These are phyloP conservation scores for Actenoides hombroni DNA, from an alignment of 2,113 vertebrate genomes.

Conservation along the genomic window DNA sequence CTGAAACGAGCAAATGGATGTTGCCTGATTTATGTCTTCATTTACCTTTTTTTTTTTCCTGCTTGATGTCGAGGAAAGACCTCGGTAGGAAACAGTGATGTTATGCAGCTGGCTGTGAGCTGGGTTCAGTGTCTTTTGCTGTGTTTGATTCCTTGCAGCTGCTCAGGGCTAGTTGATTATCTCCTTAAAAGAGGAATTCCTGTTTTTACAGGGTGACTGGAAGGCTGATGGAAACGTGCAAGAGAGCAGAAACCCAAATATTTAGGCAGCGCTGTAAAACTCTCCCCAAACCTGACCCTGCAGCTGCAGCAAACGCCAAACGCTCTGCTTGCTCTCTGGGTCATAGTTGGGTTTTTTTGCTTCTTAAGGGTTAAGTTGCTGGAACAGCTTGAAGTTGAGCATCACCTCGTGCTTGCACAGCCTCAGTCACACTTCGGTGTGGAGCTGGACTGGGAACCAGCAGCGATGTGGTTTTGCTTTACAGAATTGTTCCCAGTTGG, in stretches of 20 bases:
- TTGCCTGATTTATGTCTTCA: not conserved
- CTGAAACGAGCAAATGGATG: not conserved
- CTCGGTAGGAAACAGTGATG: not conserved
- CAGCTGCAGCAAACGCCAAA: not conserved
- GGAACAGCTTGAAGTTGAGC: not conserved
- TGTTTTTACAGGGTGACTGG: not conserved
- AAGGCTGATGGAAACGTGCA: not conserved
- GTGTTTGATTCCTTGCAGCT: constrained; percentile 6
- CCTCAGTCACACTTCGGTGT: not conserved
- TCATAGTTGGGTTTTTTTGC: not conserved
- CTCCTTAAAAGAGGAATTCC: constrained; percentile 21
- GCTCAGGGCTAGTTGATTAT: not conserved
- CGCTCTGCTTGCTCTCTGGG: not conserved
- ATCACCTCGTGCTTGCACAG: not conserved
- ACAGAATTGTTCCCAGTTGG: fast-evolving
- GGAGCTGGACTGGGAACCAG: not conserved
- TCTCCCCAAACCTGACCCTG: fast-evolving
- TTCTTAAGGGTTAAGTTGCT: not conserved
- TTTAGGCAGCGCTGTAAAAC: constrained; percentile 10
- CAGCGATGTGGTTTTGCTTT: fast-evolving
- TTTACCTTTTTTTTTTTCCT: not conserved
- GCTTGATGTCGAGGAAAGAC: not conserved
- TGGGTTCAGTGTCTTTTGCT: not conserved
- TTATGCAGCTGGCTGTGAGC: not conserved
- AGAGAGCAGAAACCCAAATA: constrained; percentile 46